Base-by-base conservation (phyloP, 2,113 vertebrate species). In the Jacana jacana region DNA sequence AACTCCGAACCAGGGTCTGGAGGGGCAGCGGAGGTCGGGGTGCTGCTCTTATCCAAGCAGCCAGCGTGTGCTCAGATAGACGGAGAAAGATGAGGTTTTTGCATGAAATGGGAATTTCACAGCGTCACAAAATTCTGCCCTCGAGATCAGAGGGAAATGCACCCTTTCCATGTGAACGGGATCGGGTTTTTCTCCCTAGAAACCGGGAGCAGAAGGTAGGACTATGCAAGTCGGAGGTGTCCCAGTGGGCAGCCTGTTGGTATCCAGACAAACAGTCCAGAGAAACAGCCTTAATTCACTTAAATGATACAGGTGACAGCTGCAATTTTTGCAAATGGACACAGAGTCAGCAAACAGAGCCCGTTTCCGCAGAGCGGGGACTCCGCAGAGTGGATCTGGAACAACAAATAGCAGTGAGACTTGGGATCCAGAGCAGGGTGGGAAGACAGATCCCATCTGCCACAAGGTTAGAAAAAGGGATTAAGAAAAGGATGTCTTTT, bases 381-480 rank as follows among this genome's bases (percentile, higher is more conserved):
- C 63, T 69, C 39, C 13, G 64, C 63, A 6, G 8, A 11, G 70
- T 4, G n/a, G 78, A 81, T 94, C 89, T 82, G 94, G 87, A 89
- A 86, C 91, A 89, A 49, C 4, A 85, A 48, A 69, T 11, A 91
- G 69, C 89, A 91, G 37, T 49, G 89, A 93, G 87, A 69, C 49
- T 39, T 85, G 91, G 89, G 93, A 89, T 96, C 93, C 94, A 92
- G 78, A 79, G 93, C 84, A 82, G 84, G 24, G 70, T 0, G 35
- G 77, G 84, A 89, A 95, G 95, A 95, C 78, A 89, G 94, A 91
- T 89, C 93, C 93, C 96, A 95, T 95, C 93, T 95, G 93, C 91
- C 91, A 19, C 48, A 92, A 91, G 83, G 95, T 87, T 95, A 91
- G 75, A 91, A 69, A 58, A 95, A 93, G 66, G 93, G 92, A 95